phyloP scores from a whole-genome alignment of 2,888 invertebrate genomes.

The Amaurobius ferox region DNA sequence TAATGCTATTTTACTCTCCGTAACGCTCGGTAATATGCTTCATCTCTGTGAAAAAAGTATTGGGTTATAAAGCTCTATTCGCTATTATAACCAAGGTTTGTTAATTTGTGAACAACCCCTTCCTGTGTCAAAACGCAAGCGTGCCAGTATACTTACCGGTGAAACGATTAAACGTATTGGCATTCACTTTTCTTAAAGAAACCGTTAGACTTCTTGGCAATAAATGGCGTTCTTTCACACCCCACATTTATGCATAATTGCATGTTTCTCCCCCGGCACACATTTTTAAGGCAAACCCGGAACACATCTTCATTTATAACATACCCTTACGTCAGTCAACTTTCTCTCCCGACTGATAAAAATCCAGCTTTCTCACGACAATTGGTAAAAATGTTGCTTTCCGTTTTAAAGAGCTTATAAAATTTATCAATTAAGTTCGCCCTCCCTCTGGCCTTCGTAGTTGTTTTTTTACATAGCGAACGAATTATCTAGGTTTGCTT shows the following conservation, averaged over 20 bases:
- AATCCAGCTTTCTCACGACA: conserved; percentile 35
- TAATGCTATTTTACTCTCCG: too few relatives aligned
- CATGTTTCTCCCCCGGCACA: conserved; percentile 44
- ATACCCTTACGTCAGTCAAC: conserved; percentile 51
- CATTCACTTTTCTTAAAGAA: conserved; percentile 49
- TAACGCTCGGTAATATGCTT: too few relatives aligned
- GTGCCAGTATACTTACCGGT: conserved; percentile 18
- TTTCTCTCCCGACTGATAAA: conserved; percentile 23
- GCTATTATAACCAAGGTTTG: neutral
- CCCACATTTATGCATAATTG: conserved; percentile 66
- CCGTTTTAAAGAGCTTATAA: conserved; percentile 36
- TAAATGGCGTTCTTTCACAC: conserved; percentile 60
- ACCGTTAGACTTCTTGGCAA: conserved; percentile 43
- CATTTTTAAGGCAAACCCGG: conserved; percentile 42
- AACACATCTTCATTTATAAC: conserved; percentile 67
- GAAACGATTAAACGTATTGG: conserved; percentile 64
- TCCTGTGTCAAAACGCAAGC: conserved; percentile 13
- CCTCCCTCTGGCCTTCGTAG: neutral
- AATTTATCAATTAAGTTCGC: conserved; percentile 61
- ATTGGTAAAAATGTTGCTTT: conserved; percentile 59
- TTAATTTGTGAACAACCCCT: conserved; percentile 32
- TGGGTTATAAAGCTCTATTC: too few relatives aligned
- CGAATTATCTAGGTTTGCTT: conserved; percentile 64
- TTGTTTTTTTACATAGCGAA: conserved; percentile 16
- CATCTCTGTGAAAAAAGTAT: too few relatives aligned